These are phyloP conservation scores for Hypocryptadius cinnamomeus DNA, from an alignment of 2,113 vertebrate species.

Conservation along the genomic window DNA sequence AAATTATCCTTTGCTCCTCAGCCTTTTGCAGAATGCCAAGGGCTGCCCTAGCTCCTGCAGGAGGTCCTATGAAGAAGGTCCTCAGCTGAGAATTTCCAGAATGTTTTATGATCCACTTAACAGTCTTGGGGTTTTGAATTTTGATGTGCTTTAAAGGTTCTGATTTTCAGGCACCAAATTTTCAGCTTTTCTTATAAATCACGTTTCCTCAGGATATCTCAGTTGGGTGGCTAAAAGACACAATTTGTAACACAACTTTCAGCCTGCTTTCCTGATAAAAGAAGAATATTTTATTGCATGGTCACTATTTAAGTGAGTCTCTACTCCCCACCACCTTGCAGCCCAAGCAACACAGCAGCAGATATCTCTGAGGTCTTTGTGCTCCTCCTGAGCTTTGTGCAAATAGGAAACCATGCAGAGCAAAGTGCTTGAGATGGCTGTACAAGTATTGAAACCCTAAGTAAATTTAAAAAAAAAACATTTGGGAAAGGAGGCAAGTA, in stretches of 20 bases:
- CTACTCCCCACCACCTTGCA: neutral
- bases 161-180: neutral
- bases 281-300: neutral
- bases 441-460: neutral
- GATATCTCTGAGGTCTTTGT: neutral
- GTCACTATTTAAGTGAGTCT: neutral
- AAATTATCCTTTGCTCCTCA: neutral
- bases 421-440: neutral
- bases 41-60: neutral
- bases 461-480: neutral
- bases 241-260: neutral
- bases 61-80: neutral
- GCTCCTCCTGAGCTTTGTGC: neutral
- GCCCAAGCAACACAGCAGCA: neutral
- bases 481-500: neutral
- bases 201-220: neutral
- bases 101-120: neutral
- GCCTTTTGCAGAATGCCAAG: neutral
- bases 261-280: neutral
- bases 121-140: neutral
- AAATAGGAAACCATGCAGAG: neutral
- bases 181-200: neutral
- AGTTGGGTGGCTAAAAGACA: neutral
- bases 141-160: neutral
- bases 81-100: neutral